Percentiles rank a stretch among this genome's conserved stretches.
phyloP scores from a whole-genome alignment of 2,113 vertebrate species.

The Mohoua ochrocephala region DNA sequence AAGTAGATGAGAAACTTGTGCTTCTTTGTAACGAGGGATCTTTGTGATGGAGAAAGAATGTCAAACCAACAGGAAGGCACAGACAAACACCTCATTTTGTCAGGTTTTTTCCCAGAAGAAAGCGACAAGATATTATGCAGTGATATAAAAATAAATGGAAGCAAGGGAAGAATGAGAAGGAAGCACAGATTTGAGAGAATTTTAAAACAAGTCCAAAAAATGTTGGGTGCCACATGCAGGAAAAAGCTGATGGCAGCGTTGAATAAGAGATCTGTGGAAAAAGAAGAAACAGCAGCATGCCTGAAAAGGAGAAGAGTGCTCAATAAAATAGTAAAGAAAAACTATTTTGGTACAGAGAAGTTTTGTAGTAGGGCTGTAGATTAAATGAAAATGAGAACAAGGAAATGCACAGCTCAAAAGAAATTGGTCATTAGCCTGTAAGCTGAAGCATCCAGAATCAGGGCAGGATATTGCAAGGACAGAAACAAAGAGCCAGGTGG shows the following conservation, averaged over 20 bases:
- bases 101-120: neutral
- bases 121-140: neutral
- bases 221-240: neutral
- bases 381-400: neutral
- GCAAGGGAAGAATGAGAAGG: neutral
- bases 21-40: neutral
- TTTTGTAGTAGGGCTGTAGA: neutral
- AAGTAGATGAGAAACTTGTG: neutral
- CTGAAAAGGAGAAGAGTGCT: neutral
- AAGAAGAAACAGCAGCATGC: neutral
- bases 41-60: neutral
- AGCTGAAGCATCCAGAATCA: neutral
- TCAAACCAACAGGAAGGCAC: neutral
- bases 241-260: neutral
- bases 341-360: neutral
- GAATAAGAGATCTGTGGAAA: neutral
- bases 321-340: neutral
- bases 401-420: neutral
- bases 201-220: constrained; percentile 23
- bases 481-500: neutral
- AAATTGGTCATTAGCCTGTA: neutral
- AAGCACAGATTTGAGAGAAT: constrained; percentile 28
- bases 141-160: constrained; percentile 21
- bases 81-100: constrained; percentile 29
- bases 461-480: neutral